Conservation (phyloP, 2,797 vertebrate species). For the Gambelia wislizenii region DNA sequence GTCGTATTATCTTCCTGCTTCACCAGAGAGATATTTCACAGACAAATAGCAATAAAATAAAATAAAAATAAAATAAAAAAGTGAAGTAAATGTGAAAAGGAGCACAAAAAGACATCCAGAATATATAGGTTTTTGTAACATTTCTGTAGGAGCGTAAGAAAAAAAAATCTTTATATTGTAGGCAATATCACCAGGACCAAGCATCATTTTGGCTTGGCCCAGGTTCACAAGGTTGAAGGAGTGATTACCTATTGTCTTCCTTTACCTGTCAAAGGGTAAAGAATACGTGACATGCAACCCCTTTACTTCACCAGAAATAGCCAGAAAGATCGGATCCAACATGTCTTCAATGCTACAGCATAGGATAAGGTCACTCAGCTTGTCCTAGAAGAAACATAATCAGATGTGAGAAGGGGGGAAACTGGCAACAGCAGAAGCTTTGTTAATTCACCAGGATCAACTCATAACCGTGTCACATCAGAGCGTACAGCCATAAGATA, state of each 20-base stretch:
- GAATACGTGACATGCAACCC: slow-evolving; percentile 83
- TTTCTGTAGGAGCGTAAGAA: too few species aligned
- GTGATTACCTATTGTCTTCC: slow-evolving; percentile 56
- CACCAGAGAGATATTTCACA: neutral
- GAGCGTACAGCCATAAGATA: too few species aligned
- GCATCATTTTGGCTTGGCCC: neutral
- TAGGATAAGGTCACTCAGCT: slow-evolving; percentile 82
- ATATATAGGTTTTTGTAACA: neutral
- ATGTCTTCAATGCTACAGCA: slow-evolving; percentile 87
- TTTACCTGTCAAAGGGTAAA: slow-evolving; percentile 57
- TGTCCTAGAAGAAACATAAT: slow-evolving; percentile 76
- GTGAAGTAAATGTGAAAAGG: neutral
- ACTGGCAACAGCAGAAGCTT: neutral
- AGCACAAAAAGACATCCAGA: neutral
- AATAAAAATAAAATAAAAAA: neutral
- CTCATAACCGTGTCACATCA: fast-evolving
- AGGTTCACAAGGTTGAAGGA: neutral
- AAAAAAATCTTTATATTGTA: neutral
- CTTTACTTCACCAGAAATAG: slow-evolving; percentile 82
- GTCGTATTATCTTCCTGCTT: neutral
- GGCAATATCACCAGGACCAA: neutral
- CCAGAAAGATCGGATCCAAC: slow-evolving; percentile 84
- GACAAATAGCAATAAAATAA: neutral
- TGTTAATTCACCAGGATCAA: neutral
- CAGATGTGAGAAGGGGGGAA: neutral